Conservation (phyloP, 2,888 invertebrate genomes). For the Cabera pusaria region DNA sequence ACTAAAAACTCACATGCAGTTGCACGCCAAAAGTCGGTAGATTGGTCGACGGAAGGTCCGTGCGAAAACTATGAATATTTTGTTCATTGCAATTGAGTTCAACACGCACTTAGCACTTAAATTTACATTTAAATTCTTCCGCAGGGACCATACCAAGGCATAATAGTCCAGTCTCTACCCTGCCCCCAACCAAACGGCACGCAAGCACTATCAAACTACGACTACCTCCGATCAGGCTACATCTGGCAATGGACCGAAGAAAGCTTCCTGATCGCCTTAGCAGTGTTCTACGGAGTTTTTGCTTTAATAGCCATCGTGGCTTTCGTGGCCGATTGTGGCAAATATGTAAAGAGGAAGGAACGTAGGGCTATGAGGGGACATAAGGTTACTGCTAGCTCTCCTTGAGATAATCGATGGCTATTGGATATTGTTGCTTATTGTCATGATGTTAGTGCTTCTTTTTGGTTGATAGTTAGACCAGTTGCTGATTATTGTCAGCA, state of each 20-base stretch:
- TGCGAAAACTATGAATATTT: too few species aligned
- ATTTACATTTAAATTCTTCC: too few species aligned
- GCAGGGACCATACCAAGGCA: slow-evolving; percentile 93
- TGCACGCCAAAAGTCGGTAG: too few species aligned
- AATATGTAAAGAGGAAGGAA: slow-evolving; percentile 78
- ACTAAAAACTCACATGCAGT: too few species aligned
- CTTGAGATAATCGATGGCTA: slow-evolving; percentile 49
- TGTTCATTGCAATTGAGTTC: too few species aligned
- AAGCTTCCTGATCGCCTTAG: slow-evolving; percentile 83
- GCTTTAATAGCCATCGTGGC: slow-evolving; percentile 84
- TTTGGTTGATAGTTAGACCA: too few species aligned
- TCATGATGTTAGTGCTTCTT: too few species aligned
- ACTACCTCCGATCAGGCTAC: slow-evolving; percentile 60
- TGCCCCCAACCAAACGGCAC: slow-evolving; percentile 92
- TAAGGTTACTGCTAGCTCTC: slow-evolving; percentile 85
- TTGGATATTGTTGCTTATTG: too few species aligned
- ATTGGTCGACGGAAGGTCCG: too few species aligned
- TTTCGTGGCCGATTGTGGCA: slow-evolving; percentile 84
- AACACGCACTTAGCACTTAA: too few species aligned
- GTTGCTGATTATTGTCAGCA: too few species aligned
- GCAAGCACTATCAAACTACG: slow-evolving; percentile 83
- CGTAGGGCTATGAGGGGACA: slow-evolving; percentile 74
- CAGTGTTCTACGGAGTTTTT: slow-evolving; percentile 84
- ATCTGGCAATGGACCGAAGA: slow-evolving; percentile 79
- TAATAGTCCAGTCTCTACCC: slow-evolving; percentile 92